A percentile compares a stretch with the other conserved stretches of the same genome.
Conservation (phyloP, 2,113 vertebrate species). For the Tyrannus savana region DNA sequence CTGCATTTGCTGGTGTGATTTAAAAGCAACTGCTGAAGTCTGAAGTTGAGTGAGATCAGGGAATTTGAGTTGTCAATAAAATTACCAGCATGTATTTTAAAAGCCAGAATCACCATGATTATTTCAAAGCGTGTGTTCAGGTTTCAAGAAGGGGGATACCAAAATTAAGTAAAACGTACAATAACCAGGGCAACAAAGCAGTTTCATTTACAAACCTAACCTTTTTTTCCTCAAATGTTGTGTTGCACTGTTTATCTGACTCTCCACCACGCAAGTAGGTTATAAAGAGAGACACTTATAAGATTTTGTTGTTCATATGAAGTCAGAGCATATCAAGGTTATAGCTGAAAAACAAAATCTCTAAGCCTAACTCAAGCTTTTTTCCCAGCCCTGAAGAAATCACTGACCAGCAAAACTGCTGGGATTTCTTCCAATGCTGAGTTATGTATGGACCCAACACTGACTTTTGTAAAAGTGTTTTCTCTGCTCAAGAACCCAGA, state of each 20-base stretch:
- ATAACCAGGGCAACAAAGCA: neutral
- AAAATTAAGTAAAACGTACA: neutral
- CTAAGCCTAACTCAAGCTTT: neutral
- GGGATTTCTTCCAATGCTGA: neutral
- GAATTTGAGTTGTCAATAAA: neutral
- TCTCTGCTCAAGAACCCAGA: neutral
- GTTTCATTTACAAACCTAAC: neutral
- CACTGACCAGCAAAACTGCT: neutral
- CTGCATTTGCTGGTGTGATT: neutral
- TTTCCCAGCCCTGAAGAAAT: neutral
- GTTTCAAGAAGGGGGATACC: neutral
- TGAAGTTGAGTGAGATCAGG: neutral
- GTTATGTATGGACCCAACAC: neutral
- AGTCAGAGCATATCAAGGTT: neutral
- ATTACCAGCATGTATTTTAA: neutral
- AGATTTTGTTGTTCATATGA: neutral
- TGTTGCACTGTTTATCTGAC: neutral
- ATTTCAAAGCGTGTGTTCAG: neutral
- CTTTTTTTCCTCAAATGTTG: neutral
- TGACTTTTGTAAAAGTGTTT: neutral
- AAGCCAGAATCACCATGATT: neutral
- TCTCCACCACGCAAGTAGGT: neutral
- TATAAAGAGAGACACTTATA: neutral
- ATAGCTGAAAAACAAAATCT: neutral
- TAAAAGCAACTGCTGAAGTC: neutral